These are phyloP conservation scores for Zaprionus obscuricornis DNA, from an alignment of 2,888 invertebrate genomes.

Conservation along the genomic window DNA sequence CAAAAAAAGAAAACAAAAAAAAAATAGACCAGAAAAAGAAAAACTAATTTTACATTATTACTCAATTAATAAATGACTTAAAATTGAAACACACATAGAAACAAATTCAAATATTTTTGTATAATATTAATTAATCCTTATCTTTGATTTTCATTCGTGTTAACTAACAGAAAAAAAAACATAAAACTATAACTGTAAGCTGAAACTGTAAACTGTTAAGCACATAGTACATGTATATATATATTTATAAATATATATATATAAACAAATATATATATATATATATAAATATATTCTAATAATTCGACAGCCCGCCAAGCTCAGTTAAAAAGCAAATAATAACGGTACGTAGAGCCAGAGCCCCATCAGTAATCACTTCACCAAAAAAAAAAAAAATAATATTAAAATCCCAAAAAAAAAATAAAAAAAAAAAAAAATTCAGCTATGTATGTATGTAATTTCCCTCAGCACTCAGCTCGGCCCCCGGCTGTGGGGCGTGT, in stretches of 20 bases:
- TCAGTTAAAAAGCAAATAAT: constrained; percentile 43
- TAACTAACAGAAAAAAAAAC: constrained; percentile 32
- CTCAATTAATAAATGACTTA: constrained; percentile 52
- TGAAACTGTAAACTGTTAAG: constrained; percentile 38
- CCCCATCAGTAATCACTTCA: constrained; percentile 28
- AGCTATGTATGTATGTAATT: constrained; percentile 35
- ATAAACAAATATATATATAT: neutral
- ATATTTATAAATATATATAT: constrained; percentile 22
- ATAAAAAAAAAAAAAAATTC: constrained; percentile 11
- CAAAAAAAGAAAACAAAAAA: constrained; percentile 14
- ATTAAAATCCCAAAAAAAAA: neutral
- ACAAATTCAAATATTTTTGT: constrained; percentile 46
- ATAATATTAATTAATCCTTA: constrained; percentile 50
- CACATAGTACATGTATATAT: constrained; percentile 28
- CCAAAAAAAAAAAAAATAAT: constrained; percentile 1
- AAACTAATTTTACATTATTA: constrained; percentile 48
- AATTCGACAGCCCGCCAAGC: constrained; percentile 37
- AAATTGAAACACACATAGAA: constrained; percentile 37
- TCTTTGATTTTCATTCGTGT: constrained; percentile 51
- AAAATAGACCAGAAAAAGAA: constrained; percentile 14
- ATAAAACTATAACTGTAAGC: constrained; percentile 40
- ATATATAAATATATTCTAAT: constrained; percentile 30
- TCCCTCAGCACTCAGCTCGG: constrained; percentile 33
- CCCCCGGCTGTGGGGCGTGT: constrained; percentile 24
- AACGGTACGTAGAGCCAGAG: constrained; percentile 51